Percentiles rank a stretch among this genome's conserved stretches.
Conservation (phyloP, 2,113 vertebrate species). For the Cephalopterus ornatus region DNA sequence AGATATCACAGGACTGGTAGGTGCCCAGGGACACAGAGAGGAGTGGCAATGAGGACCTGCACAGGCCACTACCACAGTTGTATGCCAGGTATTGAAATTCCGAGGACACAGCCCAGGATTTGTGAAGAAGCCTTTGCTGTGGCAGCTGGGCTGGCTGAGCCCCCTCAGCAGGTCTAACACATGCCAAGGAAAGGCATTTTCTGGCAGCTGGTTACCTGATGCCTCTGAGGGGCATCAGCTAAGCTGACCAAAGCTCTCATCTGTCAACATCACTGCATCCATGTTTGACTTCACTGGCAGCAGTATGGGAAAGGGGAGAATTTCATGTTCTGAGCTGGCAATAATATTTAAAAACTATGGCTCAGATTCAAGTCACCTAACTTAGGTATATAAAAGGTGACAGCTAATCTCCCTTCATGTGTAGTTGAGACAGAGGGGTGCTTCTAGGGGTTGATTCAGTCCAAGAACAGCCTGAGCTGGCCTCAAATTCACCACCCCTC, state of each 20-base stretch:
- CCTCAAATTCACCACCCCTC: neutral
- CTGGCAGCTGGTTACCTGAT: neutral
- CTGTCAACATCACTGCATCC: neutral
- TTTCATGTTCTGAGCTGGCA: neutral
- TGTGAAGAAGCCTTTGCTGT: neutral
- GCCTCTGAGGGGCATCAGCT: neutral
- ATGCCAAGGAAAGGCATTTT: neutral
- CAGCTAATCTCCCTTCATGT: neutral
- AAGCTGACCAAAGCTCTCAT: neutral
- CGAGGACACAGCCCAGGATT: neutral
- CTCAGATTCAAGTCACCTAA: neutral
- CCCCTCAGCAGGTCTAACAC: neutral
- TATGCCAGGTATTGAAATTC: neutral
- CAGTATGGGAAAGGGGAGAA: neutral
- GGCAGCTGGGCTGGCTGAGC: neutral
- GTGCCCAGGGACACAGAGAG: accelerated
- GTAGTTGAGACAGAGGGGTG: neutral
- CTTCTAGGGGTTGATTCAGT: neutral
- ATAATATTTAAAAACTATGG: neutral
- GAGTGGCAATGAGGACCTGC: neutral
- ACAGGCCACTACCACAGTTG: accelerated
- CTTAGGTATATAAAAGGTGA: neutral
- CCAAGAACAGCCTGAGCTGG: neutral
- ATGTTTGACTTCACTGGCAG: neutral
- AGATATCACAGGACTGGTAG: accelerated